Evolutionary conservation across 2,113 vertebrate species (phyloP).

Genomic region (Narcine bancroftii): DNA sequence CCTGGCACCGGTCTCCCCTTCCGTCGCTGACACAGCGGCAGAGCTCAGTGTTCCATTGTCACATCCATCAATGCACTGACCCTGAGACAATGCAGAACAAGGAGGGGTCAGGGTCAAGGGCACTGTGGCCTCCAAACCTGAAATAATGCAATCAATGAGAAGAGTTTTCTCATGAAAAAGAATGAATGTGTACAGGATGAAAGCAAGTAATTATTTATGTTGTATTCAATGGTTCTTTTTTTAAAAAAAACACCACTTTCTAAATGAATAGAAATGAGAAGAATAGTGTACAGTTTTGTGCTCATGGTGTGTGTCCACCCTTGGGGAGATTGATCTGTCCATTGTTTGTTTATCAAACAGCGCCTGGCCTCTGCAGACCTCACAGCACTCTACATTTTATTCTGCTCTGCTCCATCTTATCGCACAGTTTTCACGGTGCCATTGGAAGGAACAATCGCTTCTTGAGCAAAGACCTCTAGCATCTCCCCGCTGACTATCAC

Average conservation of each 20-base stretch:
- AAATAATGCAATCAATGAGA: not conserved
- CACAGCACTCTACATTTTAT: not conserved
- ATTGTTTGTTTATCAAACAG: not conserved
- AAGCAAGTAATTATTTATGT: conserved; percentile 12
- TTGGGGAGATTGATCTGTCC: not conserved
- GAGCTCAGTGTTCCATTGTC: not conserved
- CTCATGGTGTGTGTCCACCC: not conserved
- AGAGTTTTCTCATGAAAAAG: not conserved
- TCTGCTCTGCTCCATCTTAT: not conserved
- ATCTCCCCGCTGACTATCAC: too few species aligned
- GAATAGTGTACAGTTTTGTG: not conserved
- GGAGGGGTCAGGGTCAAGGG: not conserved
- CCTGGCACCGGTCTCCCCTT: too few species aligned
- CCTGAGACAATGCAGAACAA: not conserved
- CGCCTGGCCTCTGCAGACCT: not conserved
- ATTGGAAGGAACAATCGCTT: not conserved
- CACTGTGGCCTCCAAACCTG: not conserved
- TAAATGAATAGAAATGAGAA: conserved; percentile 2
- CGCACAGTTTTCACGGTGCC: not conserved
- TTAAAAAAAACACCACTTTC: not conserved
- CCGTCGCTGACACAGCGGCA: not conserved
- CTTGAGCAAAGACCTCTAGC: not conserved
- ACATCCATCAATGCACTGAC: not conserved
- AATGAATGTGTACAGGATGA: not conserved
- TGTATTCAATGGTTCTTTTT: not conserved